These are phyloP conservation scores for Tetragonula clypearis DNA, from an alignment of 1,140 invertebrate genomes.

Conservation along the genomic window DNA sequence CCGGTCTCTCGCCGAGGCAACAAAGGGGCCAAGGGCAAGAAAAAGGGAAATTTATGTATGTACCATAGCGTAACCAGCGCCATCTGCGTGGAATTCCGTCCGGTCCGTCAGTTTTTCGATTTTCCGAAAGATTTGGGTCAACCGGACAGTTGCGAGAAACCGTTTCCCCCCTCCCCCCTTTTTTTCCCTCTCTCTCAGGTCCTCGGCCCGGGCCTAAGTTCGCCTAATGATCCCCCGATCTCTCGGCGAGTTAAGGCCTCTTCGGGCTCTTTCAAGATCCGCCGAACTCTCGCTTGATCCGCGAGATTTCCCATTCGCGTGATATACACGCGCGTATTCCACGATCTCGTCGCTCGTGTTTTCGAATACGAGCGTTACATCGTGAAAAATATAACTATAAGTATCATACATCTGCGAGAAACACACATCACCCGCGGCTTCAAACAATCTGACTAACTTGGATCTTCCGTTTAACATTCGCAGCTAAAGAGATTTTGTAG, in stretches of 20 bases:
- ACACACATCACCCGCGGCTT: too few relatives aligned
- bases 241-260: constrained; percentile 62
- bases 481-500: too few relatives aligned
- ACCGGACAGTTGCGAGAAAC: constrained; percentile 66
- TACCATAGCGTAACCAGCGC: constrained; percentile 54
- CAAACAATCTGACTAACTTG: too few relatives aligned
- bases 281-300: constrained; percentile 27
- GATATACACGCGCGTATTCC: neutral
- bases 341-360: neutral
- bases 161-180: constrained; percentile 20
- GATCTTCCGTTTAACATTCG: too few relatives aligned
- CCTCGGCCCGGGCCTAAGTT: constrained; percentile 45
- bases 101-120: constrained; percentile 57
- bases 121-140: constrained; percentile 66
- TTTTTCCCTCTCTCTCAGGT: neutral
- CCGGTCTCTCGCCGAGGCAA: constrained; percentile 19
- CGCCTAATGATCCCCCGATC: constrained; percentile 71
- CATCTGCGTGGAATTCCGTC: constrained; percentile 67
- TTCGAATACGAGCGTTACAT: too few relatives aligned
- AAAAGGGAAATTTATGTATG: constrained; percentile 68
- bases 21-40: constrained; percentile 53
- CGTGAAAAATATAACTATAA: too few relatives aligned
- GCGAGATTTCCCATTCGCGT: constrained; percentile 37
- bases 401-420: too few relatives aligned
- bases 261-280: constrained; percentile 18